These are phyloP conservation scores for Parotia lawesii DNA, from an alignment of 2,113 vertebrate species.

Conservation along the genomic window DNA sequence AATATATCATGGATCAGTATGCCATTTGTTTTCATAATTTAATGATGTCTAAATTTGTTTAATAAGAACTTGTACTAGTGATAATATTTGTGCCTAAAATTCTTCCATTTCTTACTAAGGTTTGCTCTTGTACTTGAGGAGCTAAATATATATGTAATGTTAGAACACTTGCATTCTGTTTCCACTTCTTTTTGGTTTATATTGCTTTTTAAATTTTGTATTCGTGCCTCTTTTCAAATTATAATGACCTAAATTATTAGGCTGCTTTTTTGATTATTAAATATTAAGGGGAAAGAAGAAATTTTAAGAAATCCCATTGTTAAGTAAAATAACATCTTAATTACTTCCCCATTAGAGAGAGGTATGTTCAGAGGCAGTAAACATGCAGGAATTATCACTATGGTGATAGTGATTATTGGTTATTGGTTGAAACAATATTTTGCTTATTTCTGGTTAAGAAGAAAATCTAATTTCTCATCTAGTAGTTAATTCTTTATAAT, in stretches of 20 bases:
- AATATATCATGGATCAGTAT: not conserved
- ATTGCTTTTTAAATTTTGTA: not conserved
- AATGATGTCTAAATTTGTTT: not conserved
- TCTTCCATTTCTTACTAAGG: not conserved
- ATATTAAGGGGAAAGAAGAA: not conserved
- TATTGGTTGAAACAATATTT: not conserved
- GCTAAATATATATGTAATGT: not conserved
- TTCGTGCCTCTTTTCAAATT: not conserved
- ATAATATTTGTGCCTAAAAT: not conserved
- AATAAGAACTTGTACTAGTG: not conserved
- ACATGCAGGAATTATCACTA: not conserved
- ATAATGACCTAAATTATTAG: not conserved
- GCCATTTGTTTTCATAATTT: not conserved
- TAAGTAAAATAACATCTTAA: not conserved
- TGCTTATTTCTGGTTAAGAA: not conserved
- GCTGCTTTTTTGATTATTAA: not conserved
- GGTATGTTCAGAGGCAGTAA: not conserved
- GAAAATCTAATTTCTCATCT: not conserved
- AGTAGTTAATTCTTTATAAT: not conserved
- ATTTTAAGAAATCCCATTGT: not conserved
- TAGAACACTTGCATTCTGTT: not conserved
- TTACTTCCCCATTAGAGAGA: not conserved
- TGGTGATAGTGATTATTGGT: not conserved
- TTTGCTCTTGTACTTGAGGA: not conserved
- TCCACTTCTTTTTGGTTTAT: not conserved